phyloP scores from a whole-genome alignment of 2,797 vertebrate genomes.

The Mormyrops boulengeri region DNA sequence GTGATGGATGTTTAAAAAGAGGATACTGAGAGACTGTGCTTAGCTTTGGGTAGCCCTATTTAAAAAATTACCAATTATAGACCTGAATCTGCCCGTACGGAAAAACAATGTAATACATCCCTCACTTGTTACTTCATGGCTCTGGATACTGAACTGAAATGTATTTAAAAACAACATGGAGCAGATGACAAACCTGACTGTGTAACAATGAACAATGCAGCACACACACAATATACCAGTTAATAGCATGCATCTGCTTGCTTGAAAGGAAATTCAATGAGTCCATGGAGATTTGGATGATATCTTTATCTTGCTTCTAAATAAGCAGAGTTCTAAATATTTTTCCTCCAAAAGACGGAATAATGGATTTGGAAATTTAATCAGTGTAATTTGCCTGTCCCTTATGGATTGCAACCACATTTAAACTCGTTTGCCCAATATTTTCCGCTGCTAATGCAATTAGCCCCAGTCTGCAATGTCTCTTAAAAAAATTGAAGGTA shows the following conservation, averaged over 20 bases:
- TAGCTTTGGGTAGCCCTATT: neutral
- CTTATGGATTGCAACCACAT: constrained; percentile 20
- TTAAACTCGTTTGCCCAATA: constrained; percentile 29
- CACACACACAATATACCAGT: neutral
- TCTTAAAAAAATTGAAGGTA: neutral
- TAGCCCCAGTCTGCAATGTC: constrained; percentile 13
- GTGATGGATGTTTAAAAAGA: neutral
- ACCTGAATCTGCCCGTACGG: neutral
- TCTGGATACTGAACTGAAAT: neutral
- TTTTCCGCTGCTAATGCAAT: constrained; percentile 26
- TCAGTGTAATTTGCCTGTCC: constrained; percentile 13
- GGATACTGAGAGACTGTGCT: neutral
- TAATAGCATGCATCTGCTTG: neutral
- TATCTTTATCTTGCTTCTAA: constrained; percentile 12
- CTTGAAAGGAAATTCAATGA: constrained; percentile 6
- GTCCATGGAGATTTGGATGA: neutral
- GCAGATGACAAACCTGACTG: neutral
- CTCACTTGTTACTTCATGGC: neutral
- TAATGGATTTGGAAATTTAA: constrained; percentile 20
- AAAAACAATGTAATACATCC: neutral
- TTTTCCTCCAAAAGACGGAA: constrained; percentile 11
- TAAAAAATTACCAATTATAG: neutral
- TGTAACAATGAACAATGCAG: neutral
- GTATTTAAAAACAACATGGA: constrained; percentile 9
- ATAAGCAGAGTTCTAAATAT: constrained; percentile 15